These are phyloP conservation scores for Dilophus febrilis DNA, from an alignment of 2,888 invertebrate genomes.

Conservation along the genomic window DNA sequence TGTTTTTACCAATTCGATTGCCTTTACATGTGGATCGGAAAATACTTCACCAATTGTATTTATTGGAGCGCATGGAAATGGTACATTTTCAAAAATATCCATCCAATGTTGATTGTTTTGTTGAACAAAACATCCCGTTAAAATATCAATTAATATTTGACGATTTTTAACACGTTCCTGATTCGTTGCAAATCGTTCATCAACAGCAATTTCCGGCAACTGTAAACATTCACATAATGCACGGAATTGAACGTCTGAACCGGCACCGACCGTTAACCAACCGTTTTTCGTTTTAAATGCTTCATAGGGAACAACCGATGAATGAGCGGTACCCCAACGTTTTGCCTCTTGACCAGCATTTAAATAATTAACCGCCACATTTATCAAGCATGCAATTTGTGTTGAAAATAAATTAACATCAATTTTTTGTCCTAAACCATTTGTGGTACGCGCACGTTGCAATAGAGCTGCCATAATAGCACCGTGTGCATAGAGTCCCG, in stretches of 20 bases:
- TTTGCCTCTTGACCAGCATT: constrained; percentile 64
- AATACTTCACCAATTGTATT: constrained; percentile 77
- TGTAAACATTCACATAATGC: constrained; percentile 50
- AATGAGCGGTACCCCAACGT: constrained; percentile 86
- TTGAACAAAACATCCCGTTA: constrained; percentile 39
- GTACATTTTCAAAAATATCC: constrained; percentile 45
- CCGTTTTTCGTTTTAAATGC: constrained; percentile 70
- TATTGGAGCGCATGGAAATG: constrained; percentile 80
- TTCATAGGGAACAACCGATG: constrained; percentile 88
- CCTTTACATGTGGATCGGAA: constrained; percentile 67
- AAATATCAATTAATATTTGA: constrained; percentile 40
- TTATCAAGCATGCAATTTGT: constrained; percentile 75
- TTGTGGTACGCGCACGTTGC: constrained; percentile 48
- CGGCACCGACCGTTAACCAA: constrained; percentile 72
- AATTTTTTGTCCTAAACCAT: constrained; percentile 77
- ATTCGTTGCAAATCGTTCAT: constrained; percentile 56
- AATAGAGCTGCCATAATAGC: constrained; percentile 83
- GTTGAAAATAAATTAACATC: constrained; percentile 89
- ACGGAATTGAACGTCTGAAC: constrained; percentile 65
- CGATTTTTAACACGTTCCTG: constrained; percentile 59
- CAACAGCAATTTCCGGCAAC: constrained; percentile 38
- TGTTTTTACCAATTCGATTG: constrained; percentile 53
- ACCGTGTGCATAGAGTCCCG: constrained; percentile 87
- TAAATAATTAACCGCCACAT: constrained; percentile 77
- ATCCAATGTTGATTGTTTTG: constrained; percentile 64